Percentiles rank a stretch among this genome's conserved stretches.
phyloP scores from a whole-genome alignment of 2,888 invertebrate species.

The Hesperia comma region DNA sequence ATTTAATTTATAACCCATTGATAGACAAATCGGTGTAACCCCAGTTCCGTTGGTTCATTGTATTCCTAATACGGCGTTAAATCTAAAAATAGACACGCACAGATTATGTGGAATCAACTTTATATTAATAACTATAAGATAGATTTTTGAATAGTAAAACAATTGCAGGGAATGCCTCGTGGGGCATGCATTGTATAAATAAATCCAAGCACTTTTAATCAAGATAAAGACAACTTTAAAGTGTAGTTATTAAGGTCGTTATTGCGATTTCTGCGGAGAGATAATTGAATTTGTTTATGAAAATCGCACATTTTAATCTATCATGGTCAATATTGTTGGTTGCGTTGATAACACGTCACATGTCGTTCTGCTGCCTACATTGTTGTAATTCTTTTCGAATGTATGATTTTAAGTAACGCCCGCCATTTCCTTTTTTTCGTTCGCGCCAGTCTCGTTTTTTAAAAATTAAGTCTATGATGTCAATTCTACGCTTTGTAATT shows the following conservation, averaged over 20 bases:
- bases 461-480: too few relatives aligned
- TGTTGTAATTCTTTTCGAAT: background rate
- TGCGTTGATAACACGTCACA: background rate
- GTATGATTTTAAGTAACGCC: background rate
- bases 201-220: background rate
- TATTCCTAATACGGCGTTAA: constrained; percentile 32
- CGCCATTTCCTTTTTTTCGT: background rate
- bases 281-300: constrained; percentile 22
- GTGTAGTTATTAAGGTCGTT: background rate
- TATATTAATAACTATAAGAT: constrained; percentile 9
- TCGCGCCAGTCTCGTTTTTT: too few relatives aligned
- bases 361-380: background rate
- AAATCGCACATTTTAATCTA: constrained; percentile 27
- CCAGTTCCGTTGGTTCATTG: constrained; percentile 35
- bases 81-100: constrained; percentile 28
- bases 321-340: constrained; percentile 12
- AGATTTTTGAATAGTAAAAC: constrained; percentile 2
- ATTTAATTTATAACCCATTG: constrained; percentile 19
- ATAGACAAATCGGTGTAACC: constrained; percentile 34
- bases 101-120: background rate
- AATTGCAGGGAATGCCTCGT: constrained; percentile 8
- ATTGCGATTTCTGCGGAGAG: background rate
- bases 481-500: too few relatives aligned
- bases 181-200: constrained; percentile 25
- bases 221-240: background rate